These are phyloP conservation scores for Laticauda laticaudata DNA, from an alignment of 2,113 vertebrate species.

Conservation along the genomic window DNA sequence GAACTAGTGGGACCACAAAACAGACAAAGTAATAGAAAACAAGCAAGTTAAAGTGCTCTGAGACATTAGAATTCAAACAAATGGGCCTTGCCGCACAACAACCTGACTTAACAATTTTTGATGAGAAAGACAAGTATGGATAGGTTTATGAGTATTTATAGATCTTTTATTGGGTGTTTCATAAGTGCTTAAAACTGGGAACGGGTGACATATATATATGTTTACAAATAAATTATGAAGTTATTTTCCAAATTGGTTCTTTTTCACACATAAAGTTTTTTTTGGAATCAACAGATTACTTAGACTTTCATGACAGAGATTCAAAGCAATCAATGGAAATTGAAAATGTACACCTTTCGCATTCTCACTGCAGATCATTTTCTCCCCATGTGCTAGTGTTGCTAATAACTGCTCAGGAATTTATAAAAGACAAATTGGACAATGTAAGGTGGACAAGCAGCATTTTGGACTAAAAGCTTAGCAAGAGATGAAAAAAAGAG, in stretches of 20 bases:
- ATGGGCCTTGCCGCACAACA: neutral
- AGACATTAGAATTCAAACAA: neutral
- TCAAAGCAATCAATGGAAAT: neutral
- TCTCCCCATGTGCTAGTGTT: neutral
- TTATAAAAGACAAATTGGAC: neutral
- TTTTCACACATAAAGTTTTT: neutral
- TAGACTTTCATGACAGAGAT: neutral
- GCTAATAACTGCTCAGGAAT: neutral
- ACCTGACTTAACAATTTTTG: neutral
- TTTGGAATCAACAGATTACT: neutral
- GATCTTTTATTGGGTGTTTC: neutral
- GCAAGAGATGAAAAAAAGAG: neutral
- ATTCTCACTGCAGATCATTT: neutral
- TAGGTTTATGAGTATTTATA: neutral
- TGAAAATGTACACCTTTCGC: neutral
- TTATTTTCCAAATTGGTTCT: neutral
- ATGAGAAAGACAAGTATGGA: neutral
- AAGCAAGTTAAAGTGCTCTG: neutral
- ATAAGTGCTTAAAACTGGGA: neutral
- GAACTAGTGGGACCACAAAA: neutral
- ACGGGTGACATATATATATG: neutral
- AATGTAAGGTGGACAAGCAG: neutral
- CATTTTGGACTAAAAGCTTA: neutral
- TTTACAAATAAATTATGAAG: neutral
- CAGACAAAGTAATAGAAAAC: neutral